These are phyloP conservation scores for Siniperca undulata DNA, from an alignment of 2,797 vertebrate species.

Conservation along the genomic window DNA sequence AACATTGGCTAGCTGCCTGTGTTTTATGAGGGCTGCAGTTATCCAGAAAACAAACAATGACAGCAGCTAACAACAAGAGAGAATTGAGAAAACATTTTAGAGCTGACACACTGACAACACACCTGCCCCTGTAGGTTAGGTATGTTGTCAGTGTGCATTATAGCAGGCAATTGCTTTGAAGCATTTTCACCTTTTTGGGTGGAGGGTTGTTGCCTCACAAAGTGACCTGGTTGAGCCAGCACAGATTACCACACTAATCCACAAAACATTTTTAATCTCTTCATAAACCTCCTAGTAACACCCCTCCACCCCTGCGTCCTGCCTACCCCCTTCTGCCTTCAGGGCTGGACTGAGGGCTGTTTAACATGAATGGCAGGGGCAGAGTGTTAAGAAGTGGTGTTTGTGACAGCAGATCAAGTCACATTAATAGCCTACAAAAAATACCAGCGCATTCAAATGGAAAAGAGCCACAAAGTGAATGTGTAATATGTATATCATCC, in stretches of 20 bases:
- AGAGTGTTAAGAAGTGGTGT: slow-evolving; percentile 7
- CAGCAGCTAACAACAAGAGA: neutral
- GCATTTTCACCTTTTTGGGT: slow-evolving; percentile 56
- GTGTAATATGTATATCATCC: neutral
- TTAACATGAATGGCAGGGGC: neutral
- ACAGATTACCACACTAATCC: slow-evolving; percentile 81
- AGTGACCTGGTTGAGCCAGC: slow-evolving; percentile 68
- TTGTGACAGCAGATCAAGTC: slow-evolving; percentile 27
- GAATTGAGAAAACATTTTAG: neutral
- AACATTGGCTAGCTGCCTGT: slow-evolving; percentile 1
- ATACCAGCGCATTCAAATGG: neutral
- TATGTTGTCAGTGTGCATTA: slow-evolving; percentile 6
- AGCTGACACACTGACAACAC: neutral
- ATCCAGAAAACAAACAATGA: slow-evolving; percentile 16
- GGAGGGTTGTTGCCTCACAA: slow-evolving; percentile 54
- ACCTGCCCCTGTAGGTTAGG: neutral
- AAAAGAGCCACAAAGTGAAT: neutral
- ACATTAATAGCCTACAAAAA: neutral
- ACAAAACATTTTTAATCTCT: slow-evolving; percentile 80
- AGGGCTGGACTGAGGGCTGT: slow-evolving; percentile 13
- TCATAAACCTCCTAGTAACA: slow-evolving; percentile 58
- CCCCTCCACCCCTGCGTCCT: slow-evolving; percentile 4
- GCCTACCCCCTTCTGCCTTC: neutral
- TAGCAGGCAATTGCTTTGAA: slow-evolving; percentile 13
- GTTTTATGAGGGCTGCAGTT: neutral